These are phyloP conservation scores for Larimichthys polyactis DNA, from an alignment of 2,113 vertebrate species.

Conservation along the genomic window DNA sequence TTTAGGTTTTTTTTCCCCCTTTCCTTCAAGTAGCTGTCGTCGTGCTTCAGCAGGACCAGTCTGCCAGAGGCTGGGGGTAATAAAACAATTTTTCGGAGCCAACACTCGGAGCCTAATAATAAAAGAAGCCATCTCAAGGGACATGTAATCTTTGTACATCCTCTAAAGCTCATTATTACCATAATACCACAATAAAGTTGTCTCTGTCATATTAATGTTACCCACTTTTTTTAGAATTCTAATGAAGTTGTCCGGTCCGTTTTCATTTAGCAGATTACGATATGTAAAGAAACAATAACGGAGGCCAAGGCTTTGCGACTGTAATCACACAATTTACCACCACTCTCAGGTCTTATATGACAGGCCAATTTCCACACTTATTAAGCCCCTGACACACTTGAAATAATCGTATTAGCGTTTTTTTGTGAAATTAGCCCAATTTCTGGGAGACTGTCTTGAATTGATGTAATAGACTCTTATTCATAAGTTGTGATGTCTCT, in stretches of 20 bases:
- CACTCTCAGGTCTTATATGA: slow-evolving; percentile 85
- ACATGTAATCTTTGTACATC: slow-evolving; percentile 83
- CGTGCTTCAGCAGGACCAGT: slow-evolving; percentile 33
- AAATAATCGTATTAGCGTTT: slow-evolving; percentile 89
- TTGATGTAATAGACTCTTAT: slow-evolving; percentile 71
- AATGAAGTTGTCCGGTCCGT: slow-evolving; percentile 82
- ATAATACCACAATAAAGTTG: slow-evolving; percentile 85
- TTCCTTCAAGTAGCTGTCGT: slow-evolving; percentile 13
- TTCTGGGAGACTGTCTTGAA: slow-evolving; percentile 74
- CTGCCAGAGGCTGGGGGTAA: slow-evolving; percentile 61
- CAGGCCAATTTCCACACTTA: slow-evolving; percentile 90
- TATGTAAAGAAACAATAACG: slow-evolving; percentile 87
- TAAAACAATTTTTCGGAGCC: slow-evolving; percentile 71
- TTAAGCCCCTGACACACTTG: slow-evolving; percentile 89
- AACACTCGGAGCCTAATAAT: slow-evolving; percentile 73
- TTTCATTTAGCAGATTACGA: slow-evolving; percentile 86
- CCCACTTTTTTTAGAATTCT: slow-evolving; percentile 77
- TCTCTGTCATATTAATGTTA: slow-evolving; percentile 84
- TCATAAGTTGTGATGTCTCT: slow-evolving; percentile 79
- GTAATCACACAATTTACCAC: slow-evolving; percentile 86
- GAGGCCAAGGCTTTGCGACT: slow-evolving; percentile 79
- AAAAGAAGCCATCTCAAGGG: slow-evolving; percentile 79
- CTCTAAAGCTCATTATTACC: slow-evolving; percentile 84
- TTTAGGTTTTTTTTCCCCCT: not conserved
- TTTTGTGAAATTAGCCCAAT: slow-evolving; percentile 84